phyloP scores from a whole-genome alignment of 2,888 invertebrate genomes.

The Eudasyphora cyanicolor region DNA sequence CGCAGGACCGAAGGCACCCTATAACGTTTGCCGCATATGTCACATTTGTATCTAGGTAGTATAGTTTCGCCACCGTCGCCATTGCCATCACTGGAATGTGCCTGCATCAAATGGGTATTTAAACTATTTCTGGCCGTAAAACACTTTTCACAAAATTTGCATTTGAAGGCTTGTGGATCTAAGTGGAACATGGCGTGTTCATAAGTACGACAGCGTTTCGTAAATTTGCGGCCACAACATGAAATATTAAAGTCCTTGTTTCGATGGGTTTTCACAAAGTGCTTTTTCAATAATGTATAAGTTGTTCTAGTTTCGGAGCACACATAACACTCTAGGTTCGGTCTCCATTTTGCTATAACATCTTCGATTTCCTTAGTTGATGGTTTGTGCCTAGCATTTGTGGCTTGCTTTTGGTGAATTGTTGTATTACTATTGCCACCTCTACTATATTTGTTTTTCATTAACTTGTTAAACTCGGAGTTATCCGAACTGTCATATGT shows the following conservation, averaged over 20 bases:
- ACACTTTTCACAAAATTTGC: no score
- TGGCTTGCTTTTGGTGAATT: no score
- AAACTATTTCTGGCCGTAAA: constrained; percentile 43
- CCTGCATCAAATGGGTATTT: constrained; percentile 56
- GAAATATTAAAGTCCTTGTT: constrained; percentile 49
- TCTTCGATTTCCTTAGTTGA: not conserved
- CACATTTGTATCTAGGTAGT: constrained; percentile 65
- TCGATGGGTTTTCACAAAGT: constrained; percentile 61
- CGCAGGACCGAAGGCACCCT: constrained; percentile 57
- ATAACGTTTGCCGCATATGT: constrained; percentile 66
- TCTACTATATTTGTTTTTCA: no score
- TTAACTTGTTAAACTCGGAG: no score
- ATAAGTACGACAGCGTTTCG: constrained; percentile 59
- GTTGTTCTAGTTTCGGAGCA: constrained; percentile 19
- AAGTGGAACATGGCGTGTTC: constrained; percentile 65
- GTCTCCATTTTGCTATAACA: no score
- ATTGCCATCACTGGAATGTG: constrained; percentile 54
- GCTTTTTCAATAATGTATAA: constrained; percentile 56
- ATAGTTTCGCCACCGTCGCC: constrained; percentile 62
- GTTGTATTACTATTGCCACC: no score
- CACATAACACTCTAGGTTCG: no score
- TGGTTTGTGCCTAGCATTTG: not conserved
- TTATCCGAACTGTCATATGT: no score
- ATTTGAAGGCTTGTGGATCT: constrained; percentile 65
- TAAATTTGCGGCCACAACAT: constrained; percentile 65